phyloP scores from a whole-genome alignment of 2,888 invertebrate species.

The Pediacus dermestoides region DNA sequence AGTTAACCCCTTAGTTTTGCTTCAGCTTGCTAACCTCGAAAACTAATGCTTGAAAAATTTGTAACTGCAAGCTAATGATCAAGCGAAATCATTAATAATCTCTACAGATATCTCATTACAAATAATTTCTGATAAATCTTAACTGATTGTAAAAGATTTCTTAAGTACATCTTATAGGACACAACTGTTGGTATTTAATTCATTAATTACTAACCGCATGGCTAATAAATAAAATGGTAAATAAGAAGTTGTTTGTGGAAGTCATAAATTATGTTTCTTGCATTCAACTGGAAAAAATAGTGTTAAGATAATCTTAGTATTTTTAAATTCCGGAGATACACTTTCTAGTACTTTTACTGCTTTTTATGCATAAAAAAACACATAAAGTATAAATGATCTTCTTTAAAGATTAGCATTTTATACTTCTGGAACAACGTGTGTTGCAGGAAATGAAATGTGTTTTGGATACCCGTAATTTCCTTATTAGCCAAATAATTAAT shows the following conservation, averaged over 20 bases:
- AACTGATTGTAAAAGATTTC: not conserved
- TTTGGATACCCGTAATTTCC: no score
- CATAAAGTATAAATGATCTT: no score
- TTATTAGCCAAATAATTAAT: no score
- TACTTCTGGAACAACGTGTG: no score
- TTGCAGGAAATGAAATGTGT: no score
- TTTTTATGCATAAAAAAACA: no score
- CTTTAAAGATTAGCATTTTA: no score
- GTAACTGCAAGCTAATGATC: not conserved
- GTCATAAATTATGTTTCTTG: constrained; percentile 2
- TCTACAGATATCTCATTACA: not conserved
- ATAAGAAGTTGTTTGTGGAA: not conserved
- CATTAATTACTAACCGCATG: not conserved
- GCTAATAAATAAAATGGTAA: not conserved
- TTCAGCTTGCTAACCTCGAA: not conserved
- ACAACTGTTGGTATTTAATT: not conserved
- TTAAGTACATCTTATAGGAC: not conserved
- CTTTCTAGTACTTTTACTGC: no score
- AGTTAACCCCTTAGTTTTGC: not conserved
- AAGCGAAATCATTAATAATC: constrained; percentile 1
- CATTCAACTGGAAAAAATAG: no score
- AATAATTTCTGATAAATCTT: constrained; percentile 2
- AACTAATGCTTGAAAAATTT: not conserved
- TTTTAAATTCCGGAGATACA: no score
- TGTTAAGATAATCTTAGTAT: no score